Evolutionary conservation across 2,113 vertebrate genomes (phyloP), one percentile per base, ranked within the genome.

Genomic region (Varanus salvator): DNA sequence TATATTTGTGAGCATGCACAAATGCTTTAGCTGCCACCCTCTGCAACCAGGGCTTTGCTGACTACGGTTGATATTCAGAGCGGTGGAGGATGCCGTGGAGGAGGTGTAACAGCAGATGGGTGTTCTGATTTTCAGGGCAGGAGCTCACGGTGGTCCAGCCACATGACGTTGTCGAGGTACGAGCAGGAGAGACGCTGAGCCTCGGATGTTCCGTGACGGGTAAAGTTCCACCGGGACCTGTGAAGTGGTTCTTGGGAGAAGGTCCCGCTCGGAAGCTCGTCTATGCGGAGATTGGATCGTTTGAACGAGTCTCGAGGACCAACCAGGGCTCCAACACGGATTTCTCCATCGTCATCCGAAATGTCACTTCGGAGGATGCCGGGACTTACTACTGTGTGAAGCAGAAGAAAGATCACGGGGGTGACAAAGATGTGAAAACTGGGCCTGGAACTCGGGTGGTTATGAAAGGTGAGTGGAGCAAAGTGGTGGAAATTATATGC

Each of bases 331-430:
- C 95, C 0, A 0, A 80, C 78, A 66, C 11, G 0, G 86, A 94
- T 21, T 95, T 92, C 89, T 92, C n/a, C 90, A 93, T 95, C 89
- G 3, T 0, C 90, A 92, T 95, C 81, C 64, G 0, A 0, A 71
- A 95, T 0, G 0, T 71, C 14, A 66, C 0, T 1, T 87, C 4
- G 0, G 19, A 81, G 1, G 94, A 96, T 0, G 0, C 0, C 0
- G 94, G 94, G 52, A 93, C 17, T 64, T 96, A 96, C 0, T 92
- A 86, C 87, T 96, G 95, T 0, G 89, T 94, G 75, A 96, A 94
- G 87, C 91, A 84, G 1, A 0, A 0, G 0, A 90, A 0, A 5
- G 0, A 0, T 0, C 0, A 0, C 0, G 0, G 0, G 0, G 0
- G 0, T 0, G 31, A 3, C 0, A 0, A 9, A 9, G 0, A 90